A percentile compares a stretch with the other conserved stretches of the same genome.
These are phyloP conservation scores for Synanthedon formicaeformis DNA, from an alignment of 2,888 invertebrate genomes.

Conservation along the genomic window DNA sequence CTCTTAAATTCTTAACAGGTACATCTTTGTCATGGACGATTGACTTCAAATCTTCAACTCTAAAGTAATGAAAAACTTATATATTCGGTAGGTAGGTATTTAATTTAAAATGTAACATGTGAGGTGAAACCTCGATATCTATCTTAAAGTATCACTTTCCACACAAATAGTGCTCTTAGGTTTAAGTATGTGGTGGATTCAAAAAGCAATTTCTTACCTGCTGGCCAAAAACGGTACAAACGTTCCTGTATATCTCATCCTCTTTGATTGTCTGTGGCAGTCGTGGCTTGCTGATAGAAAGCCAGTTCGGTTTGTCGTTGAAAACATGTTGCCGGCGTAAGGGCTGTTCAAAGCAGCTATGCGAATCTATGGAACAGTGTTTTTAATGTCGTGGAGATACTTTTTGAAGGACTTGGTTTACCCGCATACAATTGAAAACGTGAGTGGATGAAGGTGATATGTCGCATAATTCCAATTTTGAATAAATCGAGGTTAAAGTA, in stretches of 20 bases:
- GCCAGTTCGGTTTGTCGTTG: slow-evolving; percentile 19
- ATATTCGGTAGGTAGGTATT: not conserved
- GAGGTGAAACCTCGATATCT: too few species aligned
- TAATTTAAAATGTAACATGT: too few species aligned
- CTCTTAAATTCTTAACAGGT: slow-evolving; percentile 35
- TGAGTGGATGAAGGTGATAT: too few species aligned
- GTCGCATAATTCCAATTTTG: too few species aligned
- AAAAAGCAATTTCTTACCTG: slow-evolving; percentile 21
- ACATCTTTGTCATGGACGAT: slow-evolving; percentile 23
- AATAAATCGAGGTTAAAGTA: too few species aligned
- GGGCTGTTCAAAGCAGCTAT: slow-evolving; percentile 45
- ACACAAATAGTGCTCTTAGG: not conserved
- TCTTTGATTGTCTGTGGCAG: slow-evolving; percentile 30
- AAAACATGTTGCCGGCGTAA: slow-evolving; percentile 32
- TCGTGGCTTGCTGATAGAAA: slow-evolving; percentile 27
- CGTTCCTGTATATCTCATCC: slow-evolving; percentile 13
- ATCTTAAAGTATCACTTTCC: too few species aligned
- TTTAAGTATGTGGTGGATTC: not conserved
- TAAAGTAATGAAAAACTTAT: slow-evolving; percentile 12
- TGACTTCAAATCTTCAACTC: slow-evolving; percentile 22
- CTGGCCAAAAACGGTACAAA: slow-evolving; percentile 41
- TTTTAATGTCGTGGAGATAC: not conserved
- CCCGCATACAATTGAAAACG: too few species aligned
- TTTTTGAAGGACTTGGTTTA: too few species aligned
- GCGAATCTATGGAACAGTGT: slow-evolving; percentile 32